Evolutionary conservation across 2,888 invertebrate genomes (phyloP), one percentile per base, ranked within the genome.

Genomic region (Volucella zonaria): DNA sequence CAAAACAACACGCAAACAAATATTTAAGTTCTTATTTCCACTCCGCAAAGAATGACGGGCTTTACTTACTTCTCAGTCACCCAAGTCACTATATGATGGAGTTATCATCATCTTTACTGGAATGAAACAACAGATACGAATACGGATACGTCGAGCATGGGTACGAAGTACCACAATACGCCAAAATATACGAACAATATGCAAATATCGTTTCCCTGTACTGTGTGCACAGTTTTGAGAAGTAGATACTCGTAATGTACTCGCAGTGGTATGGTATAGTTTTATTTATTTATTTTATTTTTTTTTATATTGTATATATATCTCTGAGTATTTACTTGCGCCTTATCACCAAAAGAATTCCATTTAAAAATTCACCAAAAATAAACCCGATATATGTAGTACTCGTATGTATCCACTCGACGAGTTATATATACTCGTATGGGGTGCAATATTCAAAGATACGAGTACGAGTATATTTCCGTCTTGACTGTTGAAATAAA

Each of bases 291-390:
- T n/a, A n/a, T 45, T 10, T 45, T 45, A 0, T 45, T 12, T 45
- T 45, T 45, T 10, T 11, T 59, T 70, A n/a, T n/a, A n/a, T n/a
- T n/a, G n/a, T n/a, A n/a, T 58, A 3, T 23, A 3, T 23, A 23
- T 18, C 18, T n/a, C n/a, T n/a, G n/a, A n/a, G 18, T 70, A 14
- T 59, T 71, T 61, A 61, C 40, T 45, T 23, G 58, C 42, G 71
- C 14, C 42, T 71, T 71, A 71, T 71, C 71, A 59, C 23, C 59
- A 10, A 49, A 71, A 51, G 59, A 61, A 71, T 71, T 61, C 56
- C 52, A 47, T 31, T 40, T 42, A 59, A 59, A 51, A 61, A 18
- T 42, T 31, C 31, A 6, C 31, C 31, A 43, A 66, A 66, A 66
- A 66, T 52, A 66, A 66, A 31, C 31, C 1, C 31, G 6, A 31